phyloP scores from a whole-genome alignment of 2,797 vertebrate species.

The Sebastes flavidus region DNA sequence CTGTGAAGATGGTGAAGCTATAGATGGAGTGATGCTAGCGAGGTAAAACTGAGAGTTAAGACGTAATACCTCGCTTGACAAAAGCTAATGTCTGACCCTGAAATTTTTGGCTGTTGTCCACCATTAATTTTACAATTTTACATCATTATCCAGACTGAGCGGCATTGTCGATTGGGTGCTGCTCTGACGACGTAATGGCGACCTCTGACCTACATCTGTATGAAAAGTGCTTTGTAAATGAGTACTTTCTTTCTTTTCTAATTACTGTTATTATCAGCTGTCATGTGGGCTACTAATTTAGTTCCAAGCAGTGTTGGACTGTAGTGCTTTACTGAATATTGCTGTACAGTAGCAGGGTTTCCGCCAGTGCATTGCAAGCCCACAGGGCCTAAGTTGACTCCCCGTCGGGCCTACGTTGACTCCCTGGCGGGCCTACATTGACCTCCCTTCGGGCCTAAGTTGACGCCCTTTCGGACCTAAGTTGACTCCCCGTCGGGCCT shows the following conservation, averaged over 20 bases:
- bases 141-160: not conserved
- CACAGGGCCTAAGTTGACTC: no score
- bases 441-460: no score
- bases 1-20: not conserved
- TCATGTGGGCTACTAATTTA: not conserved
- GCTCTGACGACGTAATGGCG: not conserved
- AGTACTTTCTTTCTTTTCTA: not conserved
- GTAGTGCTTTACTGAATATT: not conserved
- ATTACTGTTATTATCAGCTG: not conserved
- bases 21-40: conserved; percentile 11
- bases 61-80: not conserved
- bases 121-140: not conserved
- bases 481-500: no score
- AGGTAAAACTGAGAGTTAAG: not conserved
- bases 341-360: not conserved
- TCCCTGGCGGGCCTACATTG: no score
- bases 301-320: not conserved
- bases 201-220: not conserved
- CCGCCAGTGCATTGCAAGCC: not conserved
- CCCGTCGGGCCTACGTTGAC: no score
- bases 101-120: not conserved
- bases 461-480: accelerated
- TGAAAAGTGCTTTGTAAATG: not conserved
- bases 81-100: not conserved
- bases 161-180: not conserved